These are phyloP conservation scores for Stenoptilia bipunctidactyla DNA, from an alignment of 2,888 invertebrate genomes.

Conservation along the genomic window DNA sequence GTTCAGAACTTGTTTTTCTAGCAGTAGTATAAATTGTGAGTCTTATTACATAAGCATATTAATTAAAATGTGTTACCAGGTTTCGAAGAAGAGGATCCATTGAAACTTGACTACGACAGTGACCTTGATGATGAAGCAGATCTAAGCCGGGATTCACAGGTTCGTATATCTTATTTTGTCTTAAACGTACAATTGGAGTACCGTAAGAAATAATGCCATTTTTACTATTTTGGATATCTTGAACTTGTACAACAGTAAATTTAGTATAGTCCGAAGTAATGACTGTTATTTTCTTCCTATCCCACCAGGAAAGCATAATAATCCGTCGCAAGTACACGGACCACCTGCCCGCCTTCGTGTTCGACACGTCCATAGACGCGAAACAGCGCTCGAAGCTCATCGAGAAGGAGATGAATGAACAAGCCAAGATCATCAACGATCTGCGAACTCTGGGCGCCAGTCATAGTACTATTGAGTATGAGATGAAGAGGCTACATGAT, in stretches of 20 bases:
- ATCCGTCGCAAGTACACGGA: conserved; percentile 78
- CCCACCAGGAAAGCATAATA: conserved; percentile 75
- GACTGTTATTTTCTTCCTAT: no score
- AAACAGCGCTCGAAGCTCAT: conserved; percentile 91
- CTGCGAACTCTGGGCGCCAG: conserved; percentile 89
- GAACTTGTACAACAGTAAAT: no score
- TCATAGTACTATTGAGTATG: conserved; percentile 90
- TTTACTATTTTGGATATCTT: no score
- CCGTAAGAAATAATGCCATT: no score
- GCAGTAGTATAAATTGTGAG: no score
- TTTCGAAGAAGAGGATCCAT: conserved; percentile 85
- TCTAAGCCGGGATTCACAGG: conserved; percentile 70
- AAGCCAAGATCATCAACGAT: conserved; percentile 95
- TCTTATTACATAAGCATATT: no score
- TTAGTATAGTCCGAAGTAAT: no score
- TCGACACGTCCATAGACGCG: conserved; percentile 83
- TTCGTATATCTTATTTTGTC: no score
- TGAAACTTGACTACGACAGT: conserved; percentile 80
- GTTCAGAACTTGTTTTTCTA: no score
- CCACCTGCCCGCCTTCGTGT: conserved; percentile 85
- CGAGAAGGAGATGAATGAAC: conserved; percentile 97
- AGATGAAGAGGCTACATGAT: conserved; percentile 92
- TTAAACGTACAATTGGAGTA: no score
- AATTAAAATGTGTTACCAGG: conserved; percentile 24
- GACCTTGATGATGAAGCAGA: conserved; percentile 82